phyloP scores from a whole-genome alignment of 2,113 vertebrate genomes.

The Xiphophorus hellerii region DNA sequence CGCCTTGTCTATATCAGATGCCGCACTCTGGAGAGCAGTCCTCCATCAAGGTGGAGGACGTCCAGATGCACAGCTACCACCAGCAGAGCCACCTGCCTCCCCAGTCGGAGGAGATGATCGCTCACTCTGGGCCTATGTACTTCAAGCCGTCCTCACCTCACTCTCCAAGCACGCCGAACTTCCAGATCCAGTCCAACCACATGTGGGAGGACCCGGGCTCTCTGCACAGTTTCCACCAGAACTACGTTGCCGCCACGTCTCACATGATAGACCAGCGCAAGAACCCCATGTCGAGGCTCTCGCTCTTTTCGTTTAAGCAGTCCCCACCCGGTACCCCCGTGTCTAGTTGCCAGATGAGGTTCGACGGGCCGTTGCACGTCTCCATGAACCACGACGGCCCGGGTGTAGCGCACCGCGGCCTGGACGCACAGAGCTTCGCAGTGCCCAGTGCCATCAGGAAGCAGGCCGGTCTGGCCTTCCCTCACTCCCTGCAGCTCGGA shows the following conservation, averaged over 20 bases:
- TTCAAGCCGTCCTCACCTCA: conserved; percentile 98
- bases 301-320: conserved; percentile 98
- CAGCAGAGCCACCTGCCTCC: conserved; percentile 92
- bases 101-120: conserved; percentile 94
- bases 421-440: conserved; percentile 92
- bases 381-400: conserved; percentile 91
- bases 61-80: conserved; percentile 97
- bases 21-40: conserved; percentile 94
- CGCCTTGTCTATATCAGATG: conserved; percentile 99
- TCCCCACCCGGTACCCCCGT: conserved; percentile 95
- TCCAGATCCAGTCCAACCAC: conserved; percentile 93
- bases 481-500: conserved; percentile 91
- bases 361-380: conserved; percentile 94
- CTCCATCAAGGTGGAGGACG: conserved; percentile 98
- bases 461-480: conserved; percentile 91
- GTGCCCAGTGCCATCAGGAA: conserved; percentile 93
- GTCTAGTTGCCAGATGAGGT: conserved; percentile 99
- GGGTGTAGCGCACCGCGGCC: conserved; percentile 85
- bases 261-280: conserved; percentile 97
- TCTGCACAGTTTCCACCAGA: conserved; percentile 97
- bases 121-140: conserved; percentile 95
- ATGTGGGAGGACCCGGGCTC: conserved; percentile 97
- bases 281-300: conserved; percentile 93
- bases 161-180: conserved; percentile 90
- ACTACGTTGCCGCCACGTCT: conserved; percentile 95